These are phyloP conservation scores for Catalaphyllia jardinei DNA, from an alignment of 64 coral and sea anemone species.

Conservation along the genomic window DNA sequence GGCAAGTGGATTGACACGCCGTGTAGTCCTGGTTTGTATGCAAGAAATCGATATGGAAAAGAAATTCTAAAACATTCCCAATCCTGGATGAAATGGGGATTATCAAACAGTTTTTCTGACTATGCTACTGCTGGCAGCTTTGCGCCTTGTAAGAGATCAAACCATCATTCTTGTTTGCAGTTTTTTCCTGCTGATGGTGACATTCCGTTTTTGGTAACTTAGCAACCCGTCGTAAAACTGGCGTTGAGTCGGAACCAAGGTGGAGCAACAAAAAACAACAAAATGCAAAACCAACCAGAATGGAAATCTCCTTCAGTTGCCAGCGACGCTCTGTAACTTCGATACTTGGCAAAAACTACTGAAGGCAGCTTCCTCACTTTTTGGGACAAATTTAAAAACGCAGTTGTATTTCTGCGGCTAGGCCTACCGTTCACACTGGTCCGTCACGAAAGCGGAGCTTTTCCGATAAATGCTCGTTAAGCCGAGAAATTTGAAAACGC, in stretches of 20 bases:
- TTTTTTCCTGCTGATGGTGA: constrained; percentile 53
- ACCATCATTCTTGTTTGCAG: constrained; percentile 48
- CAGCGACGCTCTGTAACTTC: no score
- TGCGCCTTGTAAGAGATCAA: not conserved
- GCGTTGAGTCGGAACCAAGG: not conserved
- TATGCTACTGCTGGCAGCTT: constrained; percentile 27
- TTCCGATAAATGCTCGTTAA: no score
- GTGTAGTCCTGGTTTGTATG: constrained; percentile 49
- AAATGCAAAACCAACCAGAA: no score
- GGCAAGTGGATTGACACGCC: constrained; percentile 40
- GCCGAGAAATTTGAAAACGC: no score
- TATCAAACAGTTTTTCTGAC: constrained; percentile 3
- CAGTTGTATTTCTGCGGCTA: no score
- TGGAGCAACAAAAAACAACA: no score
- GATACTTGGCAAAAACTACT: no score
- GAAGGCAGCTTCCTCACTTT: no score
- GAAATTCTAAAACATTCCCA: constrained; percentile 57
- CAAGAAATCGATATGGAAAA: constrained; percentile 49
- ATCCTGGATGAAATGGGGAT: constrained; percentile 9
- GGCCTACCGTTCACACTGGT: no score
- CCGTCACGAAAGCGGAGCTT: no score
- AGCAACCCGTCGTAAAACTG: not conserved
- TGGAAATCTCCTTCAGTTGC: no score
- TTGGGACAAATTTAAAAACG: no score
- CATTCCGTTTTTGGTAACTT: constrained; percentile 53